phyloP scores from a whole-genome alignment of 2,888 invertebrate species.

The Philonicus albiceps region DNA sequence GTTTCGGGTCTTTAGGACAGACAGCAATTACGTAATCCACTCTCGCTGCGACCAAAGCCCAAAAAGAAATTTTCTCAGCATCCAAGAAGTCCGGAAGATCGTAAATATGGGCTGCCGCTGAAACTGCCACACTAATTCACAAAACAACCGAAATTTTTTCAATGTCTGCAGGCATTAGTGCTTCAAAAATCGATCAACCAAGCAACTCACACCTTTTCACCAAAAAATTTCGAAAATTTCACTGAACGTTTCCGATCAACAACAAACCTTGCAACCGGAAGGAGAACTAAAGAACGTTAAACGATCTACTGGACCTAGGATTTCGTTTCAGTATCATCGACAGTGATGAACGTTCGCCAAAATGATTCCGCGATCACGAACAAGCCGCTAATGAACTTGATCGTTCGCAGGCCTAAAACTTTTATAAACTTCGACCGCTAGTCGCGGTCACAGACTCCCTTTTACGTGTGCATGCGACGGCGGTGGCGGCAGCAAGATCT shows the following conservation, averaged over 20 bases:
- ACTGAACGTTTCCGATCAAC: not conserved
- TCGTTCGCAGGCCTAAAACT: conserved; percentile 42
- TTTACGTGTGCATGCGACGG: conserved; percentile 19
- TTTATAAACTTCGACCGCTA: conserved; percentile 39
- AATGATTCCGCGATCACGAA: conserved; percentile 42
- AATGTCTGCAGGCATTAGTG: not conserved
- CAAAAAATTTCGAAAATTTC: conserved; percentile 17
- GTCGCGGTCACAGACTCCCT: not conserved
- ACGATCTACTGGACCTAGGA: not conserved
- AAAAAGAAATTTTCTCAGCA: not conserved
- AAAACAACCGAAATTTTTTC: not conserved
- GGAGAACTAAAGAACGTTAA: not conserved
- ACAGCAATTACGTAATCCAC: conserved; percentile 14
- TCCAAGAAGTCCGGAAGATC: not conserved
- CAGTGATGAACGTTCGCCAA: not conserved
- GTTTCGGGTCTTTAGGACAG: not conserved
- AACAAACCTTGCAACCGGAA: not conserved
- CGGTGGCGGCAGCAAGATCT: not conserved
- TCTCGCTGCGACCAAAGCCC: not conserved
- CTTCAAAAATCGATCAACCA: not conserved
- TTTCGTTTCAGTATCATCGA: not conserved
- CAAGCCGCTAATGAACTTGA: conserved; percentile 47
- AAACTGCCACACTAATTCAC: not conserved
- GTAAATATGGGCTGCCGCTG: not conserved
- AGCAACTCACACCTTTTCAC: conserved; percentile 8